These are phyloP conservation scores for Eira barbara DNA, from an alignment of 2,113 vertebrate species.

Conservation along the genomic window DNA sequence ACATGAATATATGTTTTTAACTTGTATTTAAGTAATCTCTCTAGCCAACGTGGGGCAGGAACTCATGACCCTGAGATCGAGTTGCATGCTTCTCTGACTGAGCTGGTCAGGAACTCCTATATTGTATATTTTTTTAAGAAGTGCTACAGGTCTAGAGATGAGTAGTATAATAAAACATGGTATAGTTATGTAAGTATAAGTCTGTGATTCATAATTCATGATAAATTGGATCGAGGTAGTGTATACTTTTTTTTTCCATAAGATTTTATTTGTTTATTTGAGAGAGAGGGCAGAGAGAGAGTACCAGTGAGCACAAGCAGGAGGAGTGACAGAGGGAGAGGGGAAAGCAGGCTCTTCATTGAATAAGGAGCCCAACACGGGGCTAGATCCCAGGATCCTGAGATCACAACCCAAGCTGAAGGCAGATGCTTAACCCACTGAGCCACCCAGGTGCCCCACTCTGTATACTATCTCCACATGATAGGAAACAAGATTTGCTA, in stretches of 20 bases:
- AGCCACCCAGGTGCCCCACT: too few relatives aligned
- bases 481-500: background rate
- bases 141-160: background rate
- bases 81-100: background rate
- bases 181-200: background rate
- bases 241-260: background rate
- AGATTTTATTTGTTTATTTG: too few relatives aligned
- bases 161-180: background rate
- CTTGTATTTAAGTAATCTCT: background rate
- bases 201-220: background rate
- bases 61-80: background rate
- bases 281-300: too few relatives aligned
- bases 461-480: background rate
- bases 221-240: background rate
- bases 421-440: too few relatives aligned
- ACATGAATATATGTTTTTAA: background rate
- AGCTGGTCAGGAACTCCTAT: background rate
- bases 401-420: too few relatives aligned
- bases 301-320: too few relatives aligned
- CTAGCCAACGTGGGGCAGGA: background rate
- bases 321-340: too few relatives aligned
- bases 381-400: too few relatives aligned
- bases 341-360: too few relatives aligned
- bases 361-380: too few relatives aligned
- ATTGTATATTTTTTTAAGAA: background rate